Conservation (phyloP, 2,888 invertebrate genomes). For the Portevinia maculata region DNA sequence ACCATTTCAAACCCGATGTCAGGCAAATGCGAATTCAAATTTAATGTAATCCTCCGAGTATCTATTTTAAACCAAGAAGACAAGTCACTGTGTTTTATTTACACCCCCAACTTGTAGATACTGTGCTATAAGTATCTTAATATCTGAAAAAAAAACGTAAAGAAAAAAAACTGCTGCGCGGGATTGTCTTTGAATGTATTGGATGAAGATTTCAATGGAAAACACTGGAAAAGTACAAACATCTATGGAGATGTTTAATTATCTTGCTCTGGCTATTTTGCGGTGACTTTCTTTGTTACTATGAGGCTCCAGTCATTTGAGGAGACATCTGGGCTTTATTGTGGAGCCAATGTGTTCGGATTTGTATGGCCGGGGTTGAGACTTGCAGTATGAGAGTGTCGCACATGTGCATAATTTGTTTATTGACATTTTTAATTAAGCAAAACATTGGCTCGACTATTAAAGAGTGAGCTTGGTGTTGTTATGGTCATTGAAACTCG, state of each 20-base stretch:
- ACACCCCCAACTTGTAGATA: conserved; percentile 43
- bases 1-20: conserved; percentile 40
- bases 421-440: conserved; percentile 12
- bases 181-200: conserved; percentile 56
- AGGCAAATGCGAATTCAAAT: conserved; percentile 47
- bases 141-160: too few species aligned
- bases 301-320: conserved; percentile 75
- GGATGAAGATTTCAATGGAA: conserved; percentile 35
- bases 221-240: conserved; percentile 20
- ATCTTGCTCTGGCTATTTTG: conserved; percentile 55
- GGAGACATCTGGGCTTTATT: conserved; percentile 79
- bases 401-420: conserved; percentile 30
- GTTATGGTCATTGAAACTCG: neutral
- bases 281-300: conserved; percentile 67
- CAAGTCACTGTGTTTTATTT: conserved; percentile 45
- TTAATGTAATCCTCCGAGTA: conserved; percentile 36
- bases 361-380: conserved; percentile 25
- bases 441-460: neutral
- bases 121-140: conserved; percentile 6
- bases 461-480: neutral
- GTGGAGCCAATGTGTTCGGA: conserved; percentile 45
- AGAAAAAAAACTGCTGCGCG: conserved; percentile 14
- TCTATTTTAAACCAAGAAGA: conserved; percentile 44
- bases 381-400: neutral
- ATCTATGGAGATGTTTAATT: conserved; percentile 60